phyloP scores from a whole-genome alignment of 1,140 invertebrate species.

The fruit fly (Drosophila melanogaster) region DNA sequence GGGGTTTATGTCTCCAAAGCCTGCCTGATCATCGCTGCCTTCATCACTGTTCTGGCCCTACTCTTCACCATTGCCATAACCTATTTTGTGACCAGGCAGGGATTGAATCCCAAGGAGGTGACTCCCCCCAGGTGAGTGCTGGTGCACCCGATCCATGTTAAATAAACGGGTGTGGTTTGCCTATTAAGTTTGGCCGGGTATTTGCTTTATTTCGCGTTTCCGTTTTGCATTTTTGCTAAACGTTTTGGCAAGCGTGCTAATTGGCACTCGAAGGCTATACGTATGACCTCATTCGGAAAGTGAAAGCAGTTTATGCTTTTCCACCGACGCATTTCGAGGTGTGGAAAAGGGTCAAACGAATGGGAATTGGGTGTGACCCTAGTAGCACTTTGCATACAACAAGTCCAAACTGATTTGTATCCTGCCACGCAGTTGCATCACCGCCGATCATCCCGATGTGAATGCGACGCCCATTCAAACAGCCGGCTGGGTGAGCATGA shows the following conservation, averaged over 20 bases:
- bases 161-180: slow-evolving; percentile 18
- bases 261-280: slow-evolving; percentile 56
- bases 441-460: slow-evolving; percentile 33
- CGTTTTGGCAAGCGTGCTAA: slow-evolving; percentile 63
- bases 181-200: slow-evolving; percentile 42
- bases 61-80: slow-evolving; percentile 72
- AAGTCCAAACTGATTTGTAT: slow-evolving; percentile 23
- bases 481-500: slow-evolving; percentile 59
- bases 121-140: slow-evolving; percentile 52
- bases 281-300: slow-evolving; percentile 71
- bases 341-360: slow-evolving; percentile 61
- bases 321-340: slow-evolving; percentile 56
- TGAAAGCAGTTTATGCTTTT: slow-evolving; percentile 57
- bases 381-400: slow-evolving; percentile 46
- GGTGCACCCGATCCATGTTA: slow-evolving; percentile 24
- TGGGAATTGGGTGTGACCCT: slow-evolving; percentile 26
- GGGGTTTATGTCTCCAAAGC: slow-evolving; percentile 76
- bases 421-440: slow-evolving; percentile 37
- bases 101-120: slow-evolving; percentile 24
- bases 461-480: slow-evolving; percentile 51
- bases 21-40: slow-evolving; percentile 62
- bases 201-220: slow-evolving; percentile 38
- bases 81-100: slow-evolving; percentile 72
- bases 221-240: slow-evolving; percentile 47
- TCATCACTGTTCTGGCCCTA: slow-evolving; percentile 67